Evolutionary conservation across 2,888 invertebrate species (phyloP).

Genomic region (Cataglyphis rosenhaueri): DNA sequence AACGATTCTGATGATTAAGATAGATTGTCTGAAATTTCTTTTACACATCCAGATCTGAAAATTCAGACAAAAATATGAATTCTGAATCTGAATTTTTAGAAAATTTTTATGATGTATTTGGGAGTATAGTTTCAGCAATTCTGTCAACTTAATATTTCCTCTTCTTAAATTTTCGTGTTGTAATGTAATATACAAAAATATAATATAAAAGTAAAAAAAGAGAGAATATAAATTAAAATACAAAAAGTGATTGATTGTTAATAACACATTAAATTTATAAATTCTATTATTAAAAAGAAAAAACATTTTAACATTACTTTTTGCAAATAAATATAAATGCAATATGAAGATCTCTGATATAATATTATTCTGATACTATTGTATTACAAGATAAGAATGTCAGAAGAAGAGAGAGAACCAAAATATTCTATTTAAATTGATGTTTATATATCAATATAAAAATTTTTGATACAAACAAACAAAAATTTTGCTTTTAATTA

Average conservation of each 20-base stretch:
- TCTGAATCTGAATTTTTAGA: no score
- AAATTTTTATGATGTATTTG: neutral
- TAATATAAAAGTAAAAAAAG: no score
- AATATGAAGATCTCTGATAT: neutral
- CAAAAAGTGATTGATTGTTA: neutral
- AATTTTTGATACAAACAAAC: neutral
- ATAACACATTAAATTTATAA: neutral
- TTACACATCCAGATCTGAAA: no score
- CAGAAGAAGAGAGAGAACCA: neutral
- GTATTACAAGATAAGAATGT: neutral
- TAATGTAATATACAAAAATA: neutral
- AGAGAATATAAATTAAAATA: neutral
- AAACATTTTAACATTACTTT: neutral
- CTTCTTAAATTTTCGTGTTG: neutral
- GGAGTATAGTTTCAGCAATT: neutral
- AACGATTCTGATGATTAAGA: no score
- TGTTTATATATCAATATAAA: neutral
- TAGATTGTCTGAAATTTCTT: no score
- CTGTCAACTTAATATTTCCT: neutral
- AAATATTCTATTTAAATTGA: neutral
- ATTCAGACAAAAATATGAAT: no score
- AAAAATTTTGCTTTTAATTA: neutral
- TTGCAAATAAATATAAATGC: neutral
- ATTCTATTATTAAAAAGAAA: conserved; percentile 5
- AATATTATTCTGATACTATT: neutral